These are phyloP conservation scores for Dasysyrphus tricinctus DNA, from an alignment of 2,888 invertebrate genomes.

Conservation along the genomic window DNA sequence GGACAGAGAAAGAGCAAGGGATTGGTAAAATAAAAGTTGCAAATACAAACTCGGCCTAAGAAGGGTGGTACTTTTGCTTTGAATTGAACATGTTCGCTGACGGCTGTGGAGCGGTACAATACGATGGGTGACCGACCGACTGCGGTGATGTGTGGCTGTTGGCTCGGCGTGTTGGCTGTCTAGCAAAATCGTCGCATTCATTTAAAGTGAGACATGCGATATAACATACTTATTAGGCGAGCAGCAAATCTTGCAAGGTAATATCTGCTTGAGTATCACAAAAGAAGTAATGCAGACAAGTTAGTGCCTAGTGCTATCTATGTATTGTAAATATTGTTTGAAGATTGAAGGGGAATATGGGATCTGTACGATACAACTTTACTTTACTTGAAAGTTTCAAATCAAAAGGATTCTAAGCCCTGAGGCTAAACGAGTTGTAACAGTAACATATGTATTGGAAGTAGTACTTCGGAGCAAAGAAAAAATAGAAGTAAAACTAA, in stretches of 20 bases:
- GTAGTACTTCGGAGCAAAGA: too few relatives aligned
- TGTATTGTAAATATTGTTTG: not conserved
- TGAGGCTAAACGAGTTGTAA: too few relatives aligned
- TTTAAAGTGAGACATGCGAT: conserved; percentile 74
- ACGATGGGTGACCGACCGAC: not conserved
- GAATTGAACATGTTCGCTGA: not conserved
- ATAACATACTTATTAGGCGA: conserved; percentile 67
- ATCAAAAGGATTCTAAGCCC: too few relatives aligned
- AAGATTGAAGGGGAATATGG: not conserved
- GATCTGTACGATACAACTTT: not conserved
- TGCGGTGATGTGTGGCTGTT: conserved; percentile 22
- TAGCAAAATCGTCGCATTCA: conserved; percentile 33
- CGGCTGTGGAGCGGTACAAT: not conserved
- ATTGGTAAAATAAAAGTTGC: not conserved
- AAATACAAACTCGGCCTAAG: not conserved
- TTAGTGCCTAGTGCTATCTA: too few relatives aligned
- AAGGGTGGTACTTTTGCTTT: conserved; percentile 13
- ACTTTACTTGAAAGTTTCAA: not conserved
- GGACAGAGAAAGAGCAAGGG: conserved; percentile 5
- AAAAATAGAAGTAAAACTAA: too few relatives aligned
- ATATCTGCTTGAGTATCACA: not conserved
- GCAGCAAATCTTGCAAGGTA: conserved; percentile 46
- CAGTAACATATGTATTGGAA: too few relatives aligned
- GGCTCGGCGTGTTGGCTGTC: not conserved
- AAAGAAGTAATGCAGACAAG: not conserved